phyloP scores from a whole-genome alignment of 2,113 vertebrate species.

The Spea bombifrons region DNA sequence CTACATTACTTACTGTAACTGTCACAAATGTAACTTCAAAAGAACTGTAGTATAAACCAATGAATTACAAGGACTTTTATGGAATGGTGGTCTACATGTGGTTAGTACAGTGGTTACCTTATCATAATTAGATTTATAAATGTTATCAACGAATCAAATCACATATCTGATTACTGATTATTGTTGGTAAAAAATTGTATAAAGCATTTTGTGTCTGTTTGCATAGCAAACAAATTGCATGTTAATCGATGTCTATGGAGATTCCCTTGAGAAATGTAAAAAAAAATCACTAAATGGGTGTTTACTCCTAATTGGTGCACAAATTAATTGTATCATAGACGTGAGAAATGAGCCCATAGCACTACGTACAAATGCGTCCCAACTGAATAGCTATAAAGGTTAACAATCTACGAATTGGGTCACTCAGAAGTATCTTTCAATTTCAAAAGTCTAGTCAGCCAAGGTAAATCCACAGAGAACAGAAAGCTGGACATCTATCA shows the following conservation, averaged over 20 bases:
- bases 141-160: too few relatives aligned
- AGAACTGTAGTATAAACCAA: too few relatives aligned
- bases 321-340: background rate
- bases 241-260: background rate
- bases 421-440: background rate
- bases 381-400: conserved; percentile 1
- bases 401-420: conserved; percentile 13
- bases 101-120: too few relatives aligned
- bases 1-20: too few relatives aligned
- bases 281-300: background rate
- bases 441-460: background rate
- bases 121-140: too few relatives aligned
- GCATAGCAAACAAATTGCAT: background rate
- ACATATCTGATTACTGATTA: too few relatives aligned
- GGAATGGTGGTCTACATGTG: too few relatives aligned
- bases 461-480: background rate
- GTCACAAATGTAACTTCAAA: too few relatives aligned
- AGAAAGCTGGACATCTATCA: conserved; percentile 3
- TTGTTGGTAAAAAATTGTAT: too few relatives aligned
- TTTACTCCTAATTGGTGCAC: background rate
- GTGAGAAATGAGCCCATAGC: background rate
- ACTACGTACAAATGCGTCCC: conserved; percentile 1
- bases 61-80: too few relatives aligned
- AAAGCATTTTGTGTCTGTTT: too few relatives aligned
- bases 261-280: background rate